These are phyloP conservation scores for Nymphalis io DNA, from an alignment of 1,140 invertebrate genomes.

Conservation along the genomic window DNA sequence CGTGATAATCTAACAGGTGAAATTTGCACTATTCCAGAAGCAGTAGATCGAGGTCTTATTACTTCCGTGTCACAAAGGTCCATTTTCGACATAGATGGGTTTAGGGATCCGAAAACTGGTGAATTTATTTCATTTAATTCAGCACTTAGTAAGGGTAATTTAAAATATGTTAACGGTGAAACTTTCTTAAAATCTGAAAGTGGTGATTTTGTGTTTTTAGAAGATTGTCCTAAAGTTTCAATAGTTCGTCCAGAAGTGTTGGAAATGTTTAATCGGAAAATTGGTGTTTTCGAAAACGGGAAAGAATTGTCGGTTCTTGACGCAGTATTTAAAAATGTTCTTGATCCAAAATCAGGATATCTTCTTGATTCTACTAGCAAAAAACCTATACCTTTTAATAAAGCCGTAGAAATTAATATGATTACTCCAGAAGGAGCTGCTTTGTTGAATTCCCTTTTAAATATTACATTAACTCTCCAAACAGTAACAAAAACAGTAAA, in stretches of 20 bases:
- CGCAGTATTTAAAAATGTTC: slow-evolving; percentile 89
- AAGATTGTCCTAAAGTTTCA: slow-evolving; percentile 84
- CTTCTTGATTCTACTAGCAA: slow-evolving; percentile 89
- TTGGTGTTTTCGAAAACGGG: slow-evolving; percentile 89
- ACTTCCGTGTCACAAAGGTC: slow-evolving; percentile 93
- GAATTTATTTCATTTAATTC: slow-evolving; percentile 93
- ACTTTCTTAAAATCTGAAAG: slow-evolving; percentile 89
- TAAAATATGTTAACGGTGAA: slow-evolving; percentile 86
- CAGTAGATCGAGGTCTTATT: slow-evolving; percentile 92
- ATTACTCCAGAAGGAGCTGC: slow-evolving; percentile 93
- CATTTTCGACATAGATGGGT: slow-evolving; percentile 95
- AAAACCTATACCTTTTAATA: slow-evolving; percentile 89
- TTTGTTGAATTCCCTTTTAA: slow-evolving; percentile 89
- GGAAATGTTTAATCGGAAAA: slow-evolving; percentile 90
- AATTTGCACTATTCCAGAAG: slow-evolving; percentile 88
- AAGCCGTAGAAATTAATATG: slow-evolving; percentile 91
- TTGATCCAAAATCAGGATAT: slow-evolving; percentile 93
- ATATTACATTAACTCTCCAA: slow-evolving; percentile 91
- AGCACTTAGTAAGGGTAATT: slow-evolving; percentile 90
- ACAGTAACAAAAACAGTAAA: slow-evolving; percentile 91
- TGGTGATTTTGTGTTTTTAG: slow-evolving; percentile 87
- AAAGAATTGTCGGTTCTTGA: slow-evolving; percentile 91
- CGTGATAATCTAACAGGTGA: slow-evolving; percentile 87
- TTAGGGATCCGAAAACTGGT: slow-evolving; percentile 90
- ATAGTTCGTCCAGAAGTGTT: slow-evolving; percentile 88